Percentiles rank a stretch among this genome's conserved stretches.
Evolutionary conservation across 2,888 invertebrate genomes (phyloP).

Genomic region (Drosophila imparisetae): DNA sequence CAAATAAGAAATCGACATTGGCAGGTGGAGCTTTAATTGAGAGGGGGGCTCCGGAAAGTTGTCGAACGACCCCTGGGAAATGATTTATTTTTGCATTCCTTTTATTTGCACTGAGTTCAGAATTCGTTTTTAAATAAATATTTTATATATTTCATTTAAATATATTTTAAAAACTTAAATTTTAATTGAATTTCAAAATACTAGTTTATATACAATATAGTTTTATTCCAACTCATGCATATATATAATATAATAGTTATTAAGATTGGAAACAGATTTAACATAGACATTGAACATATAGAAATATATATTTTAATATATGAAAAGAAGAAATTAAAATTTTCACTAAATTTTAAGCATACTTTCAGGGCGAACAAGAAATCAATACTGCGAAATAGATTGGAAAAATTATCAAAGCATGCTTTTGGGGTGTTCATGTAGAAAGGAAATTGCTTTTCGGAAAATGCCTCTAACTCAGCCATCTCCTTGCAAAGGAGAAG

Average conservation of each 20-base stretch:
- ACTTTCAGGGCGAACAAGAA: neutral
- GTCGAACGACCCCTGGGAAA: neutral
- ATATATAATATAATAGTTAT: no score
- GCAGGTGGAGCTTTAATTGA: neutral
- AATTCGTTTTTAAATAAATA: neutral
- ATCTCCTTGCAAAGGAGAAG: neutral
- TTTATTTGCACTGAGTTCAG: neutral
- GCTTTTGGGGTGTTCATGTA: neutral
- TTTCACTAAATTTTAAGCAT: neutral
- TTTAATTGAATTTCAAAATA: neutral
- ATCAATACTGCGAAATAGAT: neutral
- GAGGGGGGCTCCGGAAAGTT: neutral
- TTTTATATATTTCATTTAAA: neutral
- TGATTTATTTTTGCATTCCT: neutral
- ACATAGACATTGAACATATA: no score
- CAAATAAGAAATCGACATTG: conserved; percentile 2
- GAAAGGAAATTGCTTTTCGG: neutral
- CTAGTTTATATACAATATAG: no score
- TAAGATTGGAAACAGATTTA: no score
- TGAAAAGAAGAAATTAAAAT: no score
- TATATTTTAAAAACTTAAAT: neutral
- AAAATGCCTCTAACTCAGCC: neutral
- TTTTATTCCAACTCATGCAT: neutral
- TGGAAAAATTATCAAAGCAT: neutral
- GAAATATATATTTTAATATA: no score